phyloP scores from a whole-genome alignment of 2,797 vertebrate species.

The Chromis chromis region DNA sequence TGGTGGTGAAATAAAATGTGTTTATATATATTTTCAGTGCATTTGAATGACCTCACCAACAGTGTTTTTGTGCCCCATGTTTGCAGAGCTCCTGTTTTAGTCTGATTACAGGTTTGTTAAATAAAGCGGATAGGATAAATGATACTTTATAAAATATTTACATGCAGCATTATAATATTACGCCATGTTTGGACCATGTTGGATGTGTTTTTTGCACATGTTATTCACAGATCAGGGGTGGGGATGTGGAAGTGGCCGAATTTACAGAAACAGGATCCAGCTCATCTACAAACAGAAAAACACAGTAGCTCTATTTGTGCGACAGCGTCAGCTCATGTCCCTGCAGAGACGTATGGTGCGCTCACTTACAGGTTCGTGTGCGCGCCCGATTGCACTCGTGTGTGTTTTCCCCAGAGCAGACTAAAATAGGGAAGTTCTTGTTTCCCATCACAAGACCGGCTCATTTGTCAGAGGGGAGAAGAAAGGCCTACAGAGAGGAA shows the following conservation, averaged over 20 bases:
- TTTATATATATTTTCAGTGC: no score
- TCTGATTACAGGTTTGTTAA: no score
- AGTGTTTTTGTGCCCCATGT: neutral
- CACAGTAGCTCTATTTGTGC: neutral
- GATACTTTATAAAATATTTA: neutral
- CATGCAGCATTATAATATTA: neutral
- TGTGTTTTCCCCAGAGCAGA: slow-evolving; percentile 41
- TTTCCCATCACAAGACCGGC: slow-evolving; percentile 74
- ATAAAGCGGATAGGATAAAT: no score
- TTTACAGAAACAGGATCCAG: slow-evolving; percentile 33
- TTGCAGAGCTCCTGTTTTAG: no score
- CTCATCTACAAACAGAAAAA: slow-evolving; percentile 7
- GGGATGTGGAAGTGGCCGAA: slow-evolving; percentile 25
- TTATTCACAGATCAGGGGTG: neutral
- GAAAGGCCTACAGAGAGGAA: slow-evolving; percentile 66
- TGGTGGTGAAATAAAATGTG: no score
- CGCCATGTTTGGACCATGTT: neutral
- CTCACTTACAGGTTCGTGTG: neutral
- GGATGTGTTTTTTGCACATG: neutral
- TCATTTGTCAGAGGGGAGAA: slow-evolving; percentile 49
- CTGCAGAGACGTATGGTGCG: neutral
- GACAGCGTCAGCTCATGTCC: neutral
- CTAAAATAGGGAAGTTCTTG: slow-evolving; percentile 66
- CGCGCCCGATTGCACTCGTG: neutral
- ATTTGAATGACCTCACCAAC: no score